A percentile compares a stretch with the other conserved stretches of the same genome.
Evolutionary conservation across 2,797 vertebrate genomes (phyloP).

Genomic region (Artibeus lituratus): DNA sequence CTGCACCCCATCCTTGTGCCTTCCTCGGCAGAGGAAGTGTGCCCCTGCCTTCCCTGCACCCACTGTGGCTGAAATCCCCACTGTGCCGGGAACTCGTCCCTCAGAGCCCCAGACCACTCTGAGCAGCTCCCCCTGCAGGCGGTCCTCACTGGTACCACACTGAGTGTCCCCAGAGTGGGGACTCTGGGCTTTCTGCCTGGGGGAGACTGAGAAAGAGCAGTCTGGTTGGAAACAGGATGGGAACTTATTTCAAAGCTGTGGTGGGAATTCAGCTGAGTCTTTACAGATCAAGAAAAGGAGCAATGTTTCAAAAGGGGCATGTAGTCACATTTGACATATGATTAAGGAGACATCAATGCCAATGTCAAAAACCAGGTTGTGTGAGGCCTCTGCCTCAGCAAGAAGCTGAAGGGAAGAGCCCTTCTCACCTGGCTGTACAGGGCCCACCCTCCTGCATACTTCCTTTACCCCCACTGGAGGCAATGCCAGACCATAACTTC

Average conservation of each 20-base stretch:
- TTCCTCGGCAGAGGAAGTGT: not conserved
- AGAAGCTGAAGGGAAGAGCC: no score
- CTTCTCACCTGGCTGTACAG: not conserved
- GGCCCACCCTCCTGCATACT: not conserved
- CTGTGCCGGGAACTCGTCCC: not conserved
- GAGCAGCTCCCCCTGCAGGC: not conserved
- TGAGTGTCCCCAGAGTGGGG: not conserved
- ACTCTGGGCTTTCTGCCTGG: not conserved
- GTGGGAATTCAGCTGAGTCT: not conserved
- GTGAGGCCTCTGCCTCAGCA: not conserved
- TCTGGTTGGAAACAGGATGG: not conserved
- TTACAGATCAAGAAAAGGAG: not conserved
- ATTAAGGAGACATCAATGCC: not conserved
- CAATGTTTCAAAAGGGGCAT: not conserved
- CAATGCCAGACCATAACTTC: not conserved
- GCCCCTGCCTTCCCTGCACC: not conserved
- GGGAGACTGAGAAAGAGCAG: not conserved
- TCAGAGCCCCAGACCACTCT: not conserved
- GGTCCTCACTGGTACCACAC: accelerated
- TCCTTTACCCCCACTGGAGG: not conserved
- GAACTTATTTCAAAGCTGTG: not conserved
- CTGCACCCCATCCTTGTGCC: not conserved
- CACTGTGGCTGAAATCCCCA: not conserved
- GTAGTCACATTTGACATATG: not conserved
- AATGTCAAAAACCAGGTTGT: not conserved